Evolutionary conservation across 1,140 invertebrate species (phyloP), one percentile per base, ranked within the genome.

Genomic region (Neoseiulus cucumeris): DNA sequence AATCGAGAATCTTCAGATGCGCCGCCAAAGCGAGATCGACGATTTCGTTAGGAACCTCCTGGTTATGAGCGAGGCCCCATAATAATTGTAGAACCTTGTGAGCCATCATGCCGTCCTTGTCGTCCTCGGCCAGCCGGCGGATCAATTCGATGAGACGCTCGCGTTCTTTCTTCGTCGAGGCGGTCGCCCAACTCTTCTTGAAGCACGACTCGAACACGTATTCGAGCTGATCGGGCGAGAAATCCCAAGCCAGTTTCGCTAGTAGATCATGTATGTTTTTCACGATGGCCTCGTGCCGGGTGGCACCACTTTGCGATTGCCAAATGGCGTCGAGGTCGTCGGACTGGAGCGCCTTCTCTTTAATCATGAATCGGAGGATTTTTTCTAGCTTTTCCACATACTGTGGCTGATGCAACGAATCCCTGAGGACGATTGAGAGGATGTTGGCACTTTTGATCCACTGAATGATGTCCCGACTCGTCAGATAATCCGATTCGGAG

Each of bases 311-410:
- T 76, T 97, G 93, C 7, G 92, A 91, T 41, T 87, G 85, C 93
- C 93, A 98, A 55, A 98, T 86, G 17, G 87, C 87, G 74, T 97
- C 92, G 65, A 98, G 79, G 76, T 97, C 92, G 67, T 87, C 84
- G 28, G 90, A 78, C 9, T 90, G 91, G 30, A 98, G 77, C 9
- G 90, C 86, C 71, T 89, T 86, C 75, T 94, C 91, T 78, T 95
- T 95, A 68, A 96, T 94, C 72, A 96, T 86, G 77, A 96, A 97
- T 64, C 92, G 82, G 67, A 96, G 81, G 73, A 98, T 96, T 79
- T 96, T 97, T 73, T 98, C 94, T 69, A 98, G 76, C 73, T 96
- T 94, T 72, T 98, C 94, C 28, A 97, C 94, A 77, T 97, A 98
- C 72, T 80, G 90, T 1, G 92, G 92, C 74, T 97, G 93, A 79